Evolutionary conservation across 2,797 vertebrate genomes (phyloP), one percentile per base, ranked within the genome.

Genomic region (Brachymystax lenok): DNA sequence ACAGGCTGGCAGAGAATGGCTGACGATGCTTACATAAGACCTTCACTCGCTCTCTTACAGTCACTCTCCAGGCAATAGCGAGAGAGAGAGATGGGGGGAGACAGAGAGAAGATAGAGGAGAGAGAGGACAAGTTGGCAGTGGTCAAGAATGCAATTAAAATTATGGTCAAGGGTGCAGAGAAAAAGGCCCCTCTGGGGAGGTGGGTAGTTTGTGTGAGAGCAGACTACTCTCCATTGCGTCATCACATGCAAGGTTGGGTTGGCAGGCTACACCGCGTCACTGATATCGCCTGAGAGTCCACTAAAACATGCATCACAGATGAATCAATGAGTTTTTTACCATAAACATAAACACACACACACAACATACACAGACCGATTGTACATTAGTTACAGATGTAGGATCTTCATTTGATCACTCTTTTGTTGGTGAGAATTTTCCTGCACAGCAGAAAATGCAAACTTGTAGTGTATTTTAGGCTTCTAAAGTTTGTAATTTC

Each of bases 11-110:
- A 24, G 78, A 69, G 80, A 72, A 77, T 52, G 16, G 63, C 69
- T 72, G 81, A 81, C 69, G 54, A 68, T 61, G 54, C 74, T 79
- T 75, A 73, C 54, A 84, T 35, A 27, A 79, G 73, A 46, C 24
- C 19, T 40, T 12, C 61, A 35, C 61, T 56, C n/a, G 73, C 79
- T 74, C 80, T 74, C 27, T 77, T 63, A 50, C 10, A 27, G 51
- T 40, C 50, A 64, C 61, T n/a, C 8, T 66, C 8, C 46, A 50
- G 73, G 30, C 59, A 69, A 50, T 21, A 61, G 64, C 67, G 51
- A 51, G 40, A 17, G 52, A 24, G 51, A 73, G 64, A 73, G 5
- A 75, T 28, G 75, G 24, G 66, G 5, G 71, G 67, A 71, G 64
- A 74, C 13, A 21, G 28, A n/a, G 27, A 51, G 17, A 56, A 28